Percentiles rank a stretch among this genome's conserved stretches.
phyloP scores from a whole-genome alignment of 64 coral and sea anemone genomes.

The Montipora efflorescens region DNA sequence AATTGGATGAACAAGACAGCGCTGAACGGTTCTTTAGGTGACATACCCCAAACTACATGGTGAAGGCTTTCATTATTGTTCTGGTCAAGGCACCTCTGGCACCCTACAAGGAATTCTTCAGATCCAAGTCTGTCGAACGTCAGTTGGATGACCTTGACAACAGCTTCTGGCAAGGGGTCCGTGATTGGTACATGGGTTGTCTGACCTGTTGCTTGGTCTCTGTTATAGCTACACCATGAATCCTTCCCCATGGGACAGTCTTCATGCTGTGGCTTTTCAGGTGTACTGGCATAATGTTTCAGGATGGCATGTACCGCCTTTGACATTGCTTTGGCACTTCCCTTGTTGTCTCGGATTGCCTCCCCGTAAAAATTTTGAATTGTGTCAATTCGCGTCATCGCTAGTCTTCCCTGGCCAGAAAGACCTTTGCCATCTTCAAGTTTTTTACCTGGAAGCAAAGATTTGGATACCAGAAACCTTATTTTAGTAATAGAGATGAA shows the following conservation, averaged over 20 bases:
- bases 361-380: conserved; percentile 75
- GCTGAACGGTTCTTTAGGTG: too few relatives aligned
- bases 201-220: conserved; percentile 16
- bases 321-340: not conserved
- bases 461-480: not conserved
- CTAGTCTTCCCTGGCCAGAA: conserved; percentile 56
- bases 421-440: conserved; percentile 63
- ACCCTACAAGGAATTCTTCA: conserved; percentile 58
- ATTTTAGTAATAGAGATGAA: too few relatives aligned
- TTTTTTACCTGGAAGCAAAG: conserved; percentile 55
- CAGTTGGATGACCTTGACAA: conserved; percentile 45
- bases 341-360: conserved; percentile 65
- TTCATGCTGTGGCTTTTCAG: conserved; percentile 40
- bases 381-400: conserved; percentile 44
- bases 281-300: not conserved
- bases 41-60: too few relatives aligned
- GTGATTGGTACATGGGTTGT: conserved; percentile 44
- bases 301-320: too few relatives aligned
- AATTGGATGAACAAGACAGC: too few relatives aligned
- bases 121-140: conserved; percentile 50
- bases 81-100: conserved; percentile 57
- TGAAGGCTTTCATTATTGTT: conserved; percentile 34
- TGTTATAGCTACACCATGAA: conserved; percentile 70
- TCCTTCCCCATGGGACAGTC: not conserved
- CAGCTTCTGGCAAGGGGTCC: conserved; percentile 47